These are phyloP conservation scores for Tenualosa ilisha DNA, from an alignment of 2,797 vertebrate genomes.

Conservation along the genomic window DNA sequence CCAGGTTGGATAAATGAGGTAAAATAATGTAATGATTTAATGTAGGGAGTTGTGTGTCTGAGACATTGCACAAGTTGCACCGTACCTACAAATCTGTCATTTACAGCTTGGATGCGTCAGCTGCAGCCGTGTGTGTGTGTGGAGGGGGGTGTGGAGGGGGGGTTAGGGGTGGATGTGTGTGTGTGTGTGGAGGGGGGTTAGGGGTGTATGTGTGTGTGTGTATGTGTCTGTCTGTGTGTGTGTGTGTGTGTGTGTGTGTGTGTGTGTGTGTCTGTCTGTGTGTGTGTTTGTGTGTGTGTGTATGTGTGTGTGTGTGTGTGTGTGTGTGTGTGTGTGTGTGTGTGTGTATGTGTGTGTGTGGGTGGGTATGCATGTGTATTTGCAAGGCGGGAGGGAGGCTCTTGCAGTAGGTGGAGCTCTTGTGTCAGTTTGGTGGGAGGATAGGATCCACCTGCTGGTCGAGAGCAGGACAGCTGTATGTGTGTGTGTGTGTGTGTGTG, in stretches of 20 bases:
- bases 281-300: too few species aligned
- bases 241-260: conserved; percentile 27
- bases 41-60: too few species aligned
- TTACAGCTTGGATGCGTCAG: neutral
- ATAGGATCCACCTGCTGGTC: conserved; percentile 68
- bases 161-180: neutral
- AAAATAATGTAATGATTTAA: neutral
- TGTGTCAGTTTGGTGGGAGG: conserved; percentile 70
- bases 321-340: neutral
- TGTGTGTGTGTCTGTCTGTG: too few species aligned
- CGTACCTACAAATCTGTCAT: neutral
- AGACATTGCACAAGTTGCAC: neutral
- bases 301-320: too few species aligned
- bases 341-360: conserved; percentile 1
- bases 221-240: neutral
- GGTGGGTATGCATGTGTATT: conserved; percentile 47
- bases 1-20: neutral
- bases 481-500: conserved; percentile 31
- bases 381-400: conserved; percentile 55
- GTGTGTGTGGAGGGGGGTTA: too few species aligned
- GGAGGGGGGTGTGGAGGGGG: too few species aligned
- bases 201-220: too few species aligned
- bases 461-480: conserved; percentile 54
- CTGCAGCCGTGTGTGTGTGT: too few species aligned
- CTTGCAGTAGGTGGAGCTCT: conserved; percentile 82